These are phyloP conservation scores for Nycticryphes semicollaris DNA, from an alignment of 2,113 vertebrate genomes.

Conservation along the genomic window DNA sequence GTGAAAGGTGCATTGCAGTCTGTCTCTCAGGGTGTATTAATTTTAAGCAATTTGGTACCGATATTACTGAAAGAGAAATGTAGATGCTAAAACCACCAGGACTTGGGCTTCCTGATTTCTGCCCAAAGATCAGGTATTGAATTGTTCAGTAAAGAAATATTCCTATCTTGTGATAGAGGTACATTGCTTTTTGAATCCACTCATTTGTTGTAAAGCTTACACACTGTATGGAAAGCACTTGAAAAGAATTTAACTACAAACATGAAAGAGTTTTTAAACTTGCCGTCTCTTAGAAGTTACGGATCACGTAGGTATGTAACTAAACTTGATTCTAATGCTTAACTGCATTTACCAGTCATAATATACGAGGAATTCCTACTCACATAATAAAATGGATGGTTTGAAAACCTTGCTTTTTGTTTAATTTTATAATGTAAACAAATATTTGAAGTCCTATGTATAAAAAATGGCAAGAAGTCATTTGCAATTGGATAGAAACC, in stretches of 20 bases:
- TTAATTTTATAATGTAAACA: background rate
- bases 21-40: background rate
- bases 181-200: background rate
- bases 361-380: background rate
- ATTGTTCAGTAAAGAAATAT: background rate
- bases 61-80: background rate
- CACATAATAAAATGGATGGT: background rate
- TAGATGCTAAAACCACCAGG: background rate
- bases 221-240: background rate
- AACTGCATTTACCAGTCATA: background rate
- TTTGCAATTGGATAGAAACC: background rate
- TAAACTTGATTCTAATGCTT: background rate
- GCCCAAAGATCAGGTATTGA: background rate
- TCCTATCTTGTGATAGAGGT: background rate
- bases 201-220: background rate
- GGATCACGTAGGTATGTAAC: background rate
- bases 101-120: background rate
- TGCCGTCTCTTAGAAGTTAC: background rate
- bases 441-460: background rate
- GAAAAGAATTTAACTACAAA: background rate
- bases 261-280: background rate
- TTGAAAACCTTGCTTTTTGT: background rate
- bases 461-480: background rate
- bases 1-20: background rate
- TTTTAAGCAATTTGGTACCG: background rate